These are phyloP conservation scores for Eubasilissa splendida DNA, from an alignment of 2,888 invertebrate species.

Conservation along the genomic window DNA sequence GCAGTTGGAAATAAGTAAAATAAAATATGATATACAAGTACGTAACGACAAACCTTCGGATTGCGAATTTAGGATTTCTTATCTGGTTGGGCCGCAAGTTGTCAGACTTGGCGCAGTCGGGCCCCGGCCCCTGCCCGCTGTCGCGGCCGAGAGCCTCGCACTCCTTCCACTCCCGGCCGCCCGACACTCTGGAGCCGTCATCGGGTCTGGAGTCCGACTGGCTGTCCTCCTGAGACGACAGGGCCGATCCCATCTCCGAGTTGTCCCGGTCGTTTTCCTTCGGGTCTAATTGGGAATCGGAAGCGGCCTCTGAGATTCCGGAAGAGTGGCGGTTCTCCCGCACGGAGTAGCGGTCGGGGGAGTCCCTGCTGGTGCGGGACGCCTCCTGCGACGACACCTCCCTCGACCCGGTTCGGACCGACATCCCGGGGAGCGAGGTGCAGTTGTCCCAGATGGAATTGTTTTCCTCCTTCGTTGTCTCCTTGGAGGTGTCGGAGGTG, in stretches of 20 bases:
- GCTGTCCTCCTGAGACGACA: slow-evolving; percentile 39
- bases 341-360: slow-evolving; percentile 1
- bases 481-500: slow-evolving; percentile 19
- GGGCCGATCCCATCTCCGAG: slow-evolving; percentile 33
- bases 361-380: neutral
- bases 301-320: slow-evolving; percentile 13
- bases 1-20: too few species aligned
- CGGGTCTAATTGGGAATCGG: slow-evolving; percentile 27
- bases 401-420: neutral
- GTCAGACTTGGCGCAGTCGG: neutral
- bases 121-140: neutral
- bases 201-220: slow-evolving; percentile 21
- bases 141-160: slow-evolving; percentile 1
- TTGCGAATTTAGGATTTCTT: neutral
- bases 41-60: slow-evolving; percentile 5
- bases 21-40: too few species aligned
- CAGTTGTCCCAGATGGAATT: slow-evolving; percentile 37
- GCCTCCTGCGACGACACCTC: slow-evolving; percentile 2
- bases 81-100: neutral
- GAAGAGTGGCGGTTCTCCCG: slow-evolving; percentile 35
- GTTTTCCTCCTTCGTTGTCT: slow-evolving; percentile 20
- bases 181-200: slow-evolving; percentile 14
- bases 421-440: neutral
- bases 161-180: neutral
- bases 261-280: slow-evolving; percentile 27